Evolutionary conservation across 1,140 invertebrate species (phyloP).

Genomic region (Orchesella cincta): DNA sequence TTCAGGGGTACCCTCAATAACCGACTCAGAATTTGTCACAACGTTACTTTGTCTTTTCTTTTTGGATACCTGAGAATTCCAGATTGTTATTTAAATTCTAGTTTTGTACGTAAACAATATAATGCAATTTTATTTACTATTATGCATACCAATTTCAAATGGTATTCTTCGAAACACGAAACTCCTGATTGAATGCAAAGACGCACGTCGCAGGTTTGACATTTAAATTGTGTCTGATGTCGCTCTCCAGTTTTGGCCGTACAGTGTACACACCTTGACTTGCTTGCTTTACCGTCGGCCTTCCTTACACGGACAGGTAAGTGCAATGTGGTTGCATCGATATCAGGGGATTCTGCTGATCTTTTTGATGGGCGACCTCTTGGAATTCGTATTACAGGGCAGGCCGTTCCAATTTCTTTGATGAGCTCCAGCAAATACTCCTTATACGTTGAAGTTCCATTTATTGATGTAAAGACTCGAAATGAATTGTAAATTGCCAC

Average conservation of each 20-base stretch:
- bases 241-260: background rate
- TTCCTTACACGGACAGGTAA: background rate
- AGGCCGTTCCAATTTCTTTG: conserved; percentile 1
- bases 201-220: background rate
- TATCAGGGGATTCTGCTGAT: background rate
- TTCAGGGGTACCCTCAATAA: too few relatives aligned
- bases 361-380: background rate
- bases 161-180: background rate
- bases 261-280: background rate
- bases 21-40: too few relatives aligned
- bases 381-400: background rate
- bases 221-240: background rate
- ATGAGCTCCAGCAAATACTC: conserved; percentile 15
- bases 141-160: background rate
- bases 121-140: background rate
- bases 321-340: background rate
- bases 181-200: background rate
- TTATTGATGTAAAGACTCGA: background rate
- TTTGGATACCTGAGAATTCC: background rate
- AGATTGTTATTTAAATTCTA: background rate
- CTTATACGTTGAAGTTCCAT: background rate
- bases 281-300: background rate
- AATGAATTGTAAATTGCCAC: conserved; percentile 42
- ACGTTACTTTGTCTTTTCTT: background rate
- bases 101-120: background rate